phyloP scores from a whole-genome alignment of 2,888 invertebrate genomes.

The Ornithoptera alexandrae region DNA sequence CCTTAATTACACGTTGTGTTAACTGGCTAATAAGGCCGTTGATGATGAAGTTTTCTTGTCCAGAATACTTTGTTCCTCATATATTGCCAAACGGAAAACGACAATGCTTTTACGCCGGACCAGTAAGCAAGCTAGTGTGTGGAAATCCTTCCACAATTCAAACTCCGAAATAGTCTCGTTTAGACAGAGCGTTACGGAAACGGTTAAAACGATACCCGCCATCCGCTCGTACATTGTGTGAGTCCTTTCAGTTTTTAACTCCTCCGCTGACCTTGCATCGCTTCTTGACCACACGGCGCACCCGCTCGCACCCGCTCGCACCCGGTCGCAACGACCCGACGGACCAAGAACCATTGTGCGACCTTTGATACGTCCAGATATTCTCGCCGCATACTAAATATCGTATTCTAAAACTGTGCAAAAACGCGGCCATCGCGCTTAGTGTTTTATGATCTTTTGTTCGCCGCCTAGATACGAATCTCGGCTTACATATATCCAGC shows the following conservation, averaged over 20 bases:
- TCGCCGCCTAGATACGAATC: conserved; percentile 19
- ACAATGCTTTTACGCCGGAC: no score
- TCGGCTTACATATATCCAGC: conserved; percentile 10
- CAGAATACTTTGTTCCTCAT: no score
- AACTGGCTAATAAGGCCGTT: no score
- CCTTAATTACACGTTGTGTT: no score
- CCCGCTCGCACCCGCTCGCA: background rate
- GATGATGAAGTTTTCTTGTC: no score
- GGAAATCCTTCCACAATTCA: no score
- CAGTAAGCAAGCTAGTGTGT: no score
- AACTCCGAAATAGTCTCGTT: no score
- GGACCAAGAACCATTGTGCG: conserved; percentile 18
- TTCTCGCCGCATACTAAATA: conserved; percentile 11
- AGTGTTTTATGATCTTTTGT: conserved; percentile 29
- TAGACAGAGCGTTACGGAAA: background rate
- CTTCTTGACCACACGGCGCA: conserved; percentile 39
- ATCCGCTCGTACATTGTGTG: conserved; percentile 4
- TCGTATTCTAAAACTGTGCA: conserved; percentile 15
- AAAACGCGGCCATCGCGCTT: conserved; percentile 15
- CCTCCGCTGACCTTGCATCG: conserved; percentile 41
- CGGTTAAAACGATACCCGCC: background rate
- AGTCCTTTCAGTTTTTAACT: conserved; percentile 34
- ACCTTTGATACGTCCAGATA: conserved; percentile 25
- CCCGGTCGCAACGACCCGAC: background rate
- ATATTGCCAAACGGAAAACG: no score